These are phyloP conservation scores for Desoria tigrina DNA, from an alignment of 2,888 invertebrate species.

Conservation along the genomic window DNA sequence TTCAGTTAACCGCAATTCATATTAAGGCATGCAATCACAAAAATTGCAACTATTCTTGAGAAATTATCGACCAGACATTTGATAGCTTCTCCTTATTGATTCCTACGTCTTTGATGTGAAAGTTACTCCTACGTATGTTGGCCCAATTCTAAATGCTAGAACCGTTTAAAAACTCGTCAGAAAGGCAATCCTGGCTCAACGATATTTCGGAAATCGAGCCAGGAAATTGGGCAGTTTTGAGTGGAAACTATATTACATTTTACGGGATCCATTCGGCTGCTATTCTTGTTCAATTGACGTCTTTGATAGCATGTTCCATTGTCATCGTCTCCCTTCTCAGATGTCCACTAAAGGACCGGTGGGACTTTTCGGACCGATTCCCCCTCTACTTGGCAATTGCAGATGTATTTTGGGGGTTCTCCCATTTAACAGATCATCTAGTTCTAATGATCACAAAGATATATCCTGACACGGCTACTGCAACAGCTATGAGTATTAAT, in stretches of 20 bases:
- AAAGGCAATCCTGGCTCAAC: no score
- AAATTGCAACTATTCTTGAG: no score
- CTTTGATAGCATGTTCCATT: constrained; percentile 18
- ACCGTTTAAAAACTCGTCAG: no score
- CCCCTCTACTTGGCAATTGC: constrained; percentile 33
- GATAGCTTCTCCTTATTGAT: no score
- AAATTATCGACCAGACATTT: no score
- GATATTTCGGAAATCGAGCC: constrained; percentile 23
- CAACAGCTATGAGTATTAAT: constrained; percentile 20
- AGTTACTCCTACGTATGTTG: no score
- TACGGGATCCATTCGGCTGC: constrained; percentile 29
- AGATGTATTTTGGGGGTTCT: constrained; percentile 30
- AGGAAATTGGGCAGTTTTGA: constrained; percentile 25
- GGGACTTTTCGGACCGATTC: constrained; percentile 30
- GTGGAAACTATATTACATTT: constrained; percentile 23
- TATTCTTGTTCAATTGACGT: constrained; percentile 13
- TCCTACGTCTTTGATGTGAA: no score
- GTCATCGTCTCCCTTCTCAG: constrained; percentile 15
- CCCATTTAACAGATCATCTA: constrained; percentile 34
- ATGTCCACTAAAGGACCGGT: neutral
- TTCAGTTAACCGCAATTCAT: no score
- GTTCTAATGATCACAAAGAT: constrained; percentile 6
- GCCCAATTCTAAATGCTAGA: no score
- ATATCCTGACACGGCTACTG: neutral
- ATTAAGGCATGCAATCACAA: no score